A percentile compares a stretch with the other conserved stretches of the same genome.
Conservation (phyloP, 2,797 vertebrate species). For the Hyperoplus lanceolatus region DNA sequence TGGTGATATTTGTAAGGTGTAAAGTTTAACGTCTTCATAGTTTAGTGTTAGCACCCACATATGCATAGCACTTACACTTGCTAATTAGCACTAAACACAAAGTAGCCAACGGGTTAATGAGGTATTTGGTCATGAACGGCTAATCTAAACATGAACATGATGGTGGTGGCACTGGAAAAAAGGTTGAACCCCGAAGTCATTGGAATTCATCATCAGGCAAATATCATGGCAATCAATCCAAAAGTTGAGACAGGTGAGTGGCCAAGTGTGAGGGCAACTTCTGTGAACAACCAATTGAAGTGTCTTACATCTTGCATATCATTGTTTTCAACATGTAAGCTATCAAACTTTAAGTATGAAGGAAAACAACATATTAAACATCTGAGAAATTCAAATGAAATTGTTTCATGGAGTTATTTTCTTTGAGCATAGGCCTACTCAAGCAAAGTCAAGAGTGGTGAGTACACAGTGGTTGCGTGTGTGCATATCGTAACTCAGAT, state of each 20-base stretch:
- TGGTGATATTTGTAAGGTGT: neutral
- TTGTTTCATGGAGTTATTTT: slow-evolving; percentile 6
- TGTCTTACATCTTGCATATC: neutral
- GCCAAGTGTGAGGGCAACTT: no score
- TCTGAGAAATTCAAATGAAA: slow-evolving; percentile 15
- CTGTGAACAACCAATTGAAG: neutral
- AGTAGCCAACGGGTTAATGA: neutral
- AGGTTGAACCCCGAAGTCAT: neutral
- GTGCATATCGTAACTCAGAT: slow-evolving; percentile 25
- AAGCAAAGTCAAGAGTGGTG: slow-evolving; percentile 23
- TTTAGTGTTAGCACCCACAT: neutral
- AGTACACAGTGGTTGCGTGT: slow-evolving; percentile 19
- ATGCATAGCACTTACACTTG: neutral
- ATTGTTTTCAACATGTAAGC: neutral
- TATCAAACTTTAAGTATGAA: neutral
- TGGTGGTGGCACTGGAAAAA: neutral
- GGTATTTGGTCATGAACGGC: neutral
- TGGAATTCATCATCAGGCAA: neutral
- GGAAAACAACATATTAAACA: neutral
- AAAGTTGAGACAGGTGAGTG: neutral
- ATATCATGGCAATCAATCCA: neutral
- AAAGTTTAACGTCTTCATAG: neutral
- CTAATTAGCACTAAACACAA: neutral
- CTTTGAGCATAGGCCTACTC: neutral
- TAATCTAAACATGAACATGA: neutral